Evolutionary conservation across 2,113 vertebrate species (phyloP).

Genomic region (Grantiella picta): DNA sequence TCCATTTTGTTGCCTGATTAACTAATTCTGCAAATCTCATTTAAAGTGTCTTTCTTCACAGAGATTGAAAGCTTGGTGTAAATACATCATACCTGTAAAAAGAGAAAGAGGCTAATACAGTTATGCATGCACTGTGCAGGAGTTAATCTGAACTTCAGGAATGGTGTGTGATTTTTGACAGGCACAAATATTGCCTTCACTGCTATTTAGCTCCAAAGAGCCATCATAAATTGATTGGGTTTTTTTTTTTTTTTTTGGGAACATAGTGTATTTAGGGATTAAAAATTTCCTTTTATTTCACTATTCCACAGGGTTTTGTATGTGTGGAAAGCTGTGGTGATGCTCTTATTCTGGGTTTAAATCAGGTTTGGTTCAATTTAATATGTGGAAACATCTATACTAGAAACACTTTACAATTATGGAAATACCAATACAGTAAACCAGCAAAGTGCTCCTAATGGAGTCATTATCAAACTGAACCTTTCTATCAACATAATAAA

Average conservation of each 20-base stretch:
- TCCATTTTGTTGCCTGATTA: neutral
- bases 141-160: neutral
- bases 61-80: neutral
- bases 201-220: neutral
- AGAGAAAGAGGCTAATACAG: neutral
- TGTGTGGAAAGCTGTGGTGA: neutral
- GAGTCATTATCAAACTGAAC: neutral
- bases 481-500: neutral
- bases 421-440: neutral
- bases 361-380: neutral
- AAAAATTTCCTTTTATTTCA: neutral
- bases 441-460: neutral
- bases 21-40: neutral
- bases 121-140: neutral
- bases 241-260: neutral
- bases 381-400: neutral
- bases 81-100: neutral
- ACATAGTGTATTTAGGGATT: neutral
- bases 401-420: neutral
- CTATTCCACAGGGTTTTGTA: neutral
- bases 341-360: neutral
- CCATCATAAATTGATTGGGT: neutral
- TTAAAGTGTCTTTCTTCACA: neutral
- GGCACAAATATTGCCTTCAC: neutral
- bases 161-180: neutral